Base-by-base conservation (phyloP, 1,140 invertebrate genomes). In the Nymphalis io region DNA sequence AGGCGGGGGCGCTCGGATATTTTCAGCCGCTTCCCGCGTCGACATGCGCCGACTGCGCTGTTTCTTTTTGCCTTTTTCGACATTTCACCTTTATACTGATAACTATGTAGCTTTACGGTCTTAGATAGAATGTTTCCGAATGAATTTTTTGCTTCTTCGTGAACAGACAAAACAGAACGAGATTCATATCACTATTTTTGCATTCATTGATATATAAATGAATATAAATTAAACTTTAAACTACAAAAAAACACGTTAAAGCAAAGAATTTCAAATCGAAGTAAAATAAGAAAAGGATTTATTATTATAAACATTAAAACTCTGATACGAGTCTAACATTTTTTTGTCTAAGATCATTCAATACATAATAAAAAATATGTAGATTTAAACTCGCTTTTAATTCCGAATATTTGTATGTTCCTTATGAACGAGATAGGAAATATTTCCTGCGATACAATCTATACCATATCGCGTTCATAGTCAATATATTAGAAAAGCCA, bases 61-160 rank as follows among this genome's bases (percentile, higher is more conserved):
- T 74, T 72, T 81, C 74, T 80, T 80, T 83, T 80, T 76, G 75
- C 74, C 70, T 77, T 76, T 76, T 78, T 80, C 75, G 70, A 77
- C 76, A 72, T 76, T 78, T 70, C 74, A 78, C 75, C 72, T 83
- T 78, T 78, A 76, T 80, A 74, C 74, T 61, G 64, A 68, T 76
- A 76, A 61, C 40, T 68, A 59, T 62, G 21, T 69, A 61, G 33
- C 57, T 60, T 71, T 71, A 66, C 61, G 55, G 48, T 33, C 27
- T 48, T 27, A 58, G 51, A 55, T 69, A 62, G 67, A 62, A 62
- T 44, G 46, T 69, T 69, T 62, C 48, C 48, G 40, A 60, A 69
- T 62, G 27, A 59, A 33, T 44, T 63, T 69, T 69, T 58, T 62
- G 44, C 38, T 62, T 69, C 57, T 57, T 15, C 20, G n/a, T 60